phyloP scores from a whole-genome alignment of 2,888 invertebrate species.

The Alviniconcha strummeri region DNA sequence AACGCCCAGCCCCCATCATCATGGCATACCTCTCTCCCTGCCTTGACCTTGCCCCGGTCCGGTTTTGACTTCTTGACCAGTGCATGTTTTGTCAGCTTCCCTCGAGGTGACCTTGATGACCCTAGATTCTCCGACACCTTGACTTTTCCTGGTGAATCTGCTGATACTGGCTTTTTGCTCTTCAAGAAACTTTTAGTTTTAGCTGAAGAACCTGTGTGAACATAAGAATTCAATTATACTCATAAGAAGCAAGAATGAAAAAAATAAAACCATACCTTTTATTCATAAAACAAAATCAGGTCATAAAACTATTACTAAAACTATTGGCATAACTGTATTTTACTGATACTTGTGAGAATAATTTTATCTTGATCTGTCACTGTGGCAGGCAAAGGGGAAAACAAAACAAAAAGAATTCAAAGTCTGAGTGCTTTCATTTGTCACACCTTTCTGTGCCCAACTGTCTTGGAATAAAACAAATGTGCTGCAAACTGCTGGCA shows the following conservation, averaged over 20 bases:
- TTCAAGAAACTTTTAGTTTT: constrained; percentile 60
- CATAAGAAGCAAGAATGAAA: not conserved
- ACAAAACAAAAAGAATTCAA: too few species aligned
- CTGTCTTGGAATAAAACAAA: too few species aligned
- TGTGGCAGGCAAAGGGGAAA: too few species aligned
- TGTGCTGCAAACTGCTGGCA: too few species aligned
- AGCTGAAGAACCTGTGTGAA: constrained; percentile 40
- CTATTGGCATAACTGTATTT: too few species aligned
- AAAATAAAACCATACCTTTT: not conserved
- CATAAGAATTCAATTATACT: not conserved
- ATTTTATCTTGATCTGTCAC: too few species aligned
- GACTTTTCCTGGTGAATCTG: constrained; percentile 38
- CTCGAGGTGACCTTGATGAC: constrained; percentile 19
- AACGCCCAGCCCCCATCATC: too few species aligned
- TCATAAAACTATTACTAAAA: not conserved
- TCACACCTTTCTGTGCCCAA: too few species aligned
- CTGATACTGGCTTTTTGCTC: constrained; percentile 49
- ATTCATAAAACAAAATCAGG: not conserved
- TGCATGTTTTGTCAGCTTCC: constrained; percentile 19
- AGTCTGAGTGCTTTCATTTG: too few species aligned
- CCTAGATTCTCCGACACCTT: constrained; percentile 22
- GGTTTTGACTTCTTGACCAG: constrained; percentile 21
- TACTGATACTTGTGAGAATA: too few species aligned
- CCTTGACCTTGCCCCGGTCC: constrained; percentile 41
- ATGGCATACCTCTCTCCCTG: constrained; percentile 46